Conservation (phyloP, 2,797 vertebrate genomes). For the Brotula barbata region DNA sequence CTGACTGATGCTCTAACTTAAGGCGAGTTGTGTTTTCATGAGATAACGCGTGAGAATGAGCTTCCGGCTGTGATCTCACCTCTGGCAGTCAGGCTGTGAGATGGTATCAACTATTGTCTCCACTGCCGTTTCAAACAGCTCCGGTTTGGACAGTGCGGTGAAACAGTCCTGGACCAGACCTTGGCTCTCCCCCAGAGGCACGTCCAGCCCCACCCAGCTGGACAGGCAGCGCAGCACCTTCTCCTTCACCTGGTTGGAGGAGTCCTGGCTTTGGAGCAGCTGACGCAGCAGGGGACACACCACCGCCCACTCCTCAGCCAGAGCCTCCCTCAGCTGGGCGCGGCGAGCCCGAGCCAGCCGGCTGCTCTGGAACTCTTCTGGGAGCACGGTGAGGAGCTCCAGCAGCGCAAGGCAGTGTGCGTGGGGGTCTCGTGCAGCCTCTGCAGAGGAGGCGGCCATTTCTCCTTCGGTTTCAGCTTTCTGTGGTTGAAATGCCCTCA, state of each 20-base stretch:
- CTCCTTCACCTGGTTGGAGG: conserved; percentile 86
- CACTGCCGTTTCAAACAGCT: conserved; percentile 93
- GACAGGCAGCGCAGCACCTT: conserved; percentile 93
- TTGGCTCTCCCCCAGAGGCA: conserved; percentile 88
- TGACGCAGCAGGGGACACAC: conserved; percentile 92
- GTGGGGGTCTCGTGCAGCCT: conserved; percentile 82
- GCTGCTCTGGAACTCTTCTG: conserved; percentile 95
- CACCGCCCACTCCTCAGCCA: conserved; percentile 85
- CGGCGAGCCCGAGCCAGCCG: conserved; percentile 87
- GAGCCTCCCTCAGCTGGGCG: conserved; percentile 86
- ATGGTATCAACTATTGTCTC: conserved; percentile 93
- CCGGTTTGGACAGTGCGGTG: conserved; percentile 83
- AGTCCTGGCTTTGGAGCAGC: conserved; percentile 90
- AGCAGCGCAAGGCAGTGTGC: conserved; percentile 88
- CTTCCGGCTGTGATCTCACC: too few species aligned
- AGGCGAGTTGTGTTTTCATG: neutral
- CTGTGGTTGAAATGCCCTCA: conserved; percentile 87
- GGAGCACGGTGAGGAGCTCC: conserved; percentile 93
- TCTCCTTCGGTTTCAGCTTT: conserved; percentile 51
- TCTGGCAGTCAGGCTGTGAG: conserved; percentile 94
- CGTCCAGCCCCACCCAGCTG: conserved; percentile 93
- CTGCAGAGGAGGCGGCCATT: conserved; percentile 55
- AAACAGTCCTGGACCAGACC: conserved; percentile 92
- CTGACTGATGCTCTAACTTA: neutral
- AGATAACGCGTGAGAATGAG: neutral